Conservation (phyloP, 2,888 invertebrate genomes). For the Synergus laeviventris region DNA sequence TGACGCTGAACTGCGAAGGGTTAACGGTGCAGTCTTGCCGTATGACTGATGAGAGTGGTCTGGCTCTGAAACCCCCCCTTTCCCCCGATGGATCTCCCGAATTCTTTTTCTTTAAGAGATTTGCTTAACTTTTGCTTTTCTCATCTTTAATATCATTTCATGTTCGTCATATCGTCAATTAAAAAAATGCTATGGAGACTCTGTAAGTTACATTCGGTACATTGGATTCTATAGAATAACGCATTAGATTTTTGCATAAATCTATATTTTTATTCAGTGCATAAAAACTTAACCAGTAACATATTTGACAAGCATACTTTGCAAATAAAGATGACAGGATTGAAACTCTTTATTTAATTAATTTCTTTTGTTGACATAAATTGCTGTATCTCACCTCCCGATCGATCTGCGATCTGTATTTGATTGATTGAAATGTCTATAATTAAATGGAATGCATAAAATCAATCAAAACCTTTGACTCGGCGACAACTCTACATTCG, state of each 20-base stretch:
- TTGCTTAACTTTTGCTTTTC: constrained; percentile 8
- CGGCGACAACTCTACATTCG: constrained; percentile 1
- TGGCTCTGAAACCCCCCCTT: neutral
- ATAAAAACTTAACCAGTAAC: too few species aligned
- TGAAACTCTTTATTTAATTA: neutral
- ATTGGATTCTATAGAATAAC: too few species aligned
- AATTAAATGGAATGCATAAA: constrained; percentile 20
- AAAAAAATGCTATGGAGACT: neutral
- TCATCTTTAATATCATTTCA: neutral
- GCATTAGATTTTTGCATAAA: too few species aligned
- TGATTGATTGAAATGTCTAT: neutral
- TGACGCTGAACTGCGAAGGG: constrained; percentile 42
- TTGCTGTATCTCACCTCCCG: constrained; percentile 5
- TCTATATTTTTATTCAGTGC: too few species aligned
- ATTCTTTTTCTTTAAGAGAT: neutral
- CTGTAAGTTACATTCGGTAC: too few species aligned
- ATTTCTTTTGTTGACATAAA: neutral
- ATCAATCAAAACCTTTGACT: constrained; percentile 10
- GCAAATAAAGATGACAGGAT: neutral
- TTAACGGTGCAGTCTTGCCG: constrained; percentile 30
- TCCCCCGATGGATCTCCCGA: neutral
- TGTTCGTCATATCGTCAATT: neutral
- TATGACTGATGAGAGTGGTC: constrained; percentile 26
- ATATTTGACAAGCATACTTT: too few species aligned
- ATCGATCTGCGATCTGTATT: neutral